Conservation (phyloP, 2,113 vertebrate genomes). For the Neopipo cinnamomea region DNA sequence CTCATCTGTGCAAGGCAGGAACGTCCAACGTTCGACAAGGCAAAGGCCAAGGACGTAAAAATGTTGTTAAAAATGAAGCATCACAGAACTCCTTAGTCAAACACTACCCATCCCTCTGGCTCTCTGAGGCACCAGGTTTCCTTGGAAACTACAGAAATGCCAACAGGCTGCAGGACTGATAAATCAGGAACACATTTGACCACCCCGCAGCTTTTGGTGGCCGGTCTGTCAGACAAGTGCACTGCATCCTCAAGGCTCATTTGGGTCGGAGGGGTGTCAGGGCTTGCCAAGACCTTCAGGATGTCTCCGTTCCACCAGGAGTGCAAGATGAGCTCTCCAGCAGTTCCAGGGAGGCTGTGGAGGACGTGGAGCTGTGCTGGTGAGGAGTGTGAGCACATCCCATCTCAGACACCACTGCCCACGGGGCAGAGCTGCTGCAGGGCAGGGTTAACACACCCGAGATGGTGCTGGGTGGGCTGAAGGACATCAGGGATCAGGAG, state of each 20-base stretch:
- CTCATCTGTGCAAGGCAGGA: not conserved
- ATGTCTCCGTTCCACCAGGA: not conserved
- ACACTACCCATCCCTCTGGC: not conserved
- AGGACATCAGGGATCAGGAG: not conserved
- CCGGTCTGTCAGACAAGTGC: not conserved
- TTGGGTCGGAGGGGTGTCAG: not conserved
- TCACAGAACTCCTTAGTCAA: not conserved
- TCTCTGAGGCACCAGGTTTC: not conserved
- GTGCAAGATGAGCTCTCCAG: not conserved
- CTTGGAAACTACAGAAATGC: slow-evolving; percentile 33
- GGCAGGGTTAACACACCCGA: not conserved
- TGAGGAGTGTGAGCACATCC: not conserved
- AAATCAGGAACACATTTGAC: not conserved
- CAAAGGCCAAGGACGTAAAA: not conserved
- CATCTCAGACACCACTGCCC: not conserved
- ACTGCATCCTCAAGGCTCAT: not conserved
- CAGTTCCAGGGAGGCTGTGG: not conserved
- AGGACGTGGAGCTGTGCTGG: not conserved
- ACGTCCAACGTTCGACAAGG: not conserved
- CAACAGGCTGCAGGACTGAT: not conserved
- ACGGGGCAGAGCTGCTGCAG: not conserved
- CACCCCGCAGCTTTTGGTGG: not conserved
- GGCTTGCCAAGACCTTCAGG: not conserved
- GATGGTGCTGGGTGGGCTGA: not conserved
- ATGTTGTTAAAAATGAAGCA: not conserved